Base-by-base conservation (phyloP, 2,113 vertebrate species). In the Apeltes quadracus region DNA sequence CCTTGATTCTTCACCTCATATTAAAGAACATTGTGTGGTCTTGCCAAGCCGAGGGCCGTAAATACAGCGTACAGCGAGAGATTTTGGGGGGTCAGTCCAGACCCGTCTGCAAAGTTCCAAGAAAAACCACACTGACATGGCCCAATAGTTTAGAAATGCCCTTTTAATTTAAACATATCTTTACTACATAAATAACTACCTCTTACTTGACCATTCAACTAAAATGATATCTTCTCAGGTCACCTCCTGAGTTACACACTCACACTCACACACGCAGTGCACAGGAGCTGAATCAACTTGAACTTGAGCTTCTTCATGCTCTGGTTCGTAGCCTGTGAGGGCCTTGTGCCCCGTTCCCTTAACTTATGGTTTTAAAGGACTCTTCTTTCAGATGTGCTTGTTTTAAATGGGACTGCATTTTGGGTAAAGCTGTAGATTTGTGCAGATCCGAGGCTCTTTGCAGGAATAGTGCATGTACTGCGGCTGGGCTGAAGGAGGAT, bases 231-330 rank as follows among this genome's bases (percentile, higher is more conserved):
- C 68, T 29, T 53, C 36, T 23, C n/a, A 61, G 44, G 7, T 59
- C 53, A 59, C 29, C 10, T 61, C 20, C 57, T 25, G 48, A 38
- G 25, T 65, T 73, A n/a, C 20, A 63, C 43, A 46, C 18, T 20
- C 44, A 46, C 44, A 46, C 18, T n/a, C 18, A n/a, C 18, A 51
- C 75, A 79, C 55, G 61, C 48, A 69, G 34, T 48, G 63, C 55
- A 67, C 62, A 65, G 41, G 59, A 15, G 65, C 72, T 58, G 65
- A n/a, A 29, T 74, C 94, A 94, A 95, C 94, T 94, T 94, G 90
- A 87, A 85, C 70, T 85, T 90, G 85, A 53, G 36, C 7, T 53
- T 63, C 73, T 53, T 7, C 3, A 2, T 39, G 75, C 59, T 79
- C 57, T 59, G 5, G 16, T 5, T 58, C 41, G 20, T 27, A 55